Base-by-base conservation (phyloP, 2,888 invertebrate species). In the Deroplatys truncata region DNA sequence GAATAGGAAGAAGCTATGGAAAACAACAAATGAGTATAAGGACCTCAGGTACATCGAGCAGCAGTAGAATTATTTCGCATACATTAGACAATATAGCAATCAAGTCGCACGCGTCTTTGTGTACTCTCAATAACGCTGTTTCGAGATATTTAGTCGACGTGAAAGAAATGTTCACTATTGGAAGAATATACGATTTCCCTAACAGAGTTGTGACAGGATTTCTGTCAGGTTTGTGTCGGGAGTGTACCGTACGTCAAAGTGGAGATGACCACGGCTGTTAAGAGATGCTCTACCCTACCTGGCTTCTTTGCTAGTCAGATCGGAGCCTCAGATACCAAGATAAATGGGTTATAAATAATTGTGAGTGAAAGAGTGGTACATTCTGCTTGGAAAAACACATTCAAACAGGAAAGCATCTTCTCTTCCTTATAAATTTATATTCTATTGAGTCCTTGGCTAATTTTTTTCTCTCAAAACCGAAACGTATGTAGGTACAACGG, bases 271-370 rank as follows among this genome's bases (percentile, higher is more conserved):
- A 56, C 56, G 28, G n/a, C 56, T 49, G 85, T 85, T 85, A 86
- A 72, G 56, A 72, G 56, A 20, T 20, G 56, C 56, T 25, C 56
- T 72, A 20, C 56, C 56, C 56, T 72, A 13, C 43, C 43, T 9
- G 86, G 20, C 56, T 86, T 86, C 56, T 86, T 28, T 28, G 86
- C 86, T 72, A 25, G 86, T 56, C 86, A 86, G 86, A 86, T 86
- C 29, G 86, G n/a, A 72, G 86, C 29, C 72, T 29, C 56, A 13
- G 86, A 86, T 72, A 86, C 49, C 28, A 56, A 7, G 86, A 72
- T 86, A 86, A 86, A 86, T 72, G 72, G 72, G 72, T 72, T 86
- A 86, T 86, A 86, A 86, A 56, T 72, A 86, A 86, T 72, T 28
- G 28, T 86, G 86, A 86, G 56, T 72, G 72, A 86, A 72, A 72